phyloP scores from a whole-genome alignment of 2,113 vertebrate species.

The Butorides virescens region DNA sequence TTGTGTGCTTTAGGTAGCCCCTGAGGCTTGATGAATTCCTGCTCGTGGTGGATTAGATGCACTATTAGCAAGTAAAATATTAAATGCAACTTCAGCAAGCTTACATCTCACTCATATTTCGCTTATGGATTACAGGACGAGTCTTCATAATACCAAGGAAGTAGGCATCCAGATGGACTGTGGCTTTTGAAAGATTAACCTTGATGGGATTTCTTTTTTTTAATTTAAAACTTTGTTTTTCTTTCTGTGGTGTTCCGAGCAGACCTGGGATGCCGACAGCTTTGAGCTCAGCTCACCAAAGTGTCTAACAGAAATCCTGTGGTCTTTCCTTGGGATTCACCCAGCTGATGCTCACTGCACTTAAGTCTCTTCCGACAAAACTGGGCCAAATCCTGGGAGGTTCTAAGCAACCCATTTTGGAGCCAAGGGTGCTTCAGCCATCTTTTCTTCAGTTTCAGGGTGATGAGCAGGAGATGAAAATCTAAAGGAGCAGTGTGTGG shows the following conservation, averaged over 20 bases:
- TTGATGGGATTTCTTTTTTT: slow-evolving; percentile 14
- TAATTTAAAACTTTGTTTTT: not conserved
- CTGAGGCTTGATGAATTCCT: not conserved
- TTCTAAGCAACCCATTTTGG: not conserved
- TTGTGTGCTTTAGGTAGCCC: not conserved
- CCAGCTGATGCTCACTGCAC: not conserved
- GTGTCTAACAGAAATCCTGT: not conserved
- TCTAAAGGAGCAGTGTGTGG: not conserved
- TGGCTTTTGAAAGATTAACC: slow-evolving; percentile 33
- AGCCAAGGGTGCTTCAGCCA: not conserved
- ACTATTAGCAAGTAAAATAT: slow-evolving; percentile 20
- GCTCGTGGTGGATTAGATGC: not conserved
- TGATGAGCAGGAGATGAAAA: not conserved
- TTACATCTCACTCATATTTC: not conserved
- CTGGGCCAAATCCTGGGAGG: not conserved
- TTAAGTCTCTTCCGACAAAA: not conserved
- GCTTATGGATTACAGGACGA: not conserved
- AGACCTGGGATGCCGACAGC: not conserved
- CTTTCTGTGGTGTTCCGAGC: not conserved
- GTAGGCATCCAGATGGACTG: not conserved
- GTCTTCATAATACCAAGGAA: not conserved
- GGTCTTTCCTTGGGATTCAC: not conserved
- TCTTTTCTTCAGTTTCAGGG: not conserved
- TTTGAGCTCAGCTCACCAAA: not conserved
- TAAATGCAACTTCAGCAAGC: not conserved